phyloP scores from a whole-genome alignment of 2,888 invertebrate genomes.

The Cantharis rufa region DNA sequence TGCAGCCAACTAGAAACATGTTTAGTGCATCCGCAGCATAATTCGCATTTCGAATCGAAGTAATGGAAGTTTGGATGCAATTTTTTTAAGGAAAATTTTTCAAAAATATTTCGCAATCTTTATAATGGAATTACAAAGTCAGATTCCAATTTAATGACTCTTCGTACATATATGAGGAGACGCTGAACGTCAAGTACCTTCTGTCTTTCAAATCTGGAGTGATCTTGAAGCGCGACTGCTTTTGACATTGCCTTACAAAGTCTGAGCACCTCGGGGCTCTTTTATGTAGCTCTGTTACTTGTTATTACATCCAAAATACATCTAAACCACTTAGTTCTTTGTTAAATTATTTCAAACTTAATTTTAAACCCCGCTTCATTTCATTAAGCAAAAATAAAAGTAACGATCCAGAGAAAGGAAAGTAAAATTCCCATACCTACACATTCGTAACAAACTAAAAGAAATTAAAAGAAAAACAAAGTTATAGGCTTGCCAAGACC shows the following conservation, averaged over 20 bases:
- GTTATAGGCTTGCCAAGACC: conserved; percentile 12
- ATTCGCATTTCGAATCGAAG: not conserved
- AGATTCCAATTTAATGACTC: conserved; percentile 26
- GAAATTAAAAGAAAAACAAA: not conserved
- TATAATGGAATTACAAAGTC: conserved; percentile 10
- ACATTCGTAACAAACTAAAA: not conserved
- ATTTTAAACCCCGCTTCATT: not conserved
- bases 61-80: not conserved
- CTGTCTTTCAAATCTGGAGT: conserved; percentile 33
- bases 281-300: conserved; percentile 18
- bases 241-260: conserved; percentile 32
- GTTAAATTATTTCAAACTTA: not conserved
- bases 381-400: not conserved
- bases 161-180: conserved; percentile 26
- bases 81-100: not conserved
- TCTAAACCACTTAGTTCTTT: conserved; percentile 6
- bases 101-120: not conserved
- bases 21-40: not conserved
- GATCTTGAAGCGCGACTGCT: conserved; percentile 34
- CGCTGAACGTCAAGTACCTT: conserved; percentile 27
- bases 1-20: not conserved
- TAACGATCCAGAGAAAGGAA: not conserved
- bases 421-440: not conserved
- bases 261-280: conserved; percentile 26
- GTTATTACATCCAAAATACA: conserved; percentile 23